phyloP scores from a whole-genome alignment of 2,113 vertebrate species.

The Hyaena hyaena region DNA sequence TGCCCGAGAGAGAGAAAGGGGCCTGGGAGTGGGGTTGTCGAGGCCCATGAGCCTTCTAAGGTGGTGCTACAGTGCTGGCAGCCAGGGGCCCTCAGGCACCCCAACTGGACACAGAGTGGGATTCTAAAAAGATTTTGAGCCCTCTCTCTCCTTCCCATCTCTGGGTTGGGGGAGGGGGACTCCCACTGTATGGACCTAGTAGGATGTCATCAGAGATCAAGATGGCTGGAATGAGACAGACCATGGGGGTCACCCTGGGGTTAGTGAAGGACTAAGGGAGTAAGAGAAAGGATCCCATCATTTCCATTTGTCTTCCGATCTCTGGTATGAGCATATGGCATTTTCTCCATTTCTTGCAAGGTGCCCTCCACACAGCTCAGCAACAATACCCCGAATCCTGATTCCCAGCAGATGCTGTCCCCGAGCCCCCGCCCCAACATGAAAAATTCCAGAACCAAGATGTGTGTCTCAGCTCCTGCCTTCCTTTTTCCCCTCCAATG shows the following conservation, averaged over 20 bases:
- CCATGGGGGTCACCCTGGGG: too few species aligned
- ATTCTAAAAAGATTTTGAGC: neutral
- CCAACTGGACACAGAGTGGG: neutral
- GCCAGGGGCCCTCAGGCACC: neutral
- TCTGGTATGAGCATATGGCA: rapidly evolving
- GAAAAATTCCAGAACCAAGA: neutral
- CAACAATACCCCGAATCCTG: rapidly evolving
- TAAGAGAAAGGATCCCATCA: neutral
- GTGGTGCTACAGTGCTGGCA: too few species aligned
- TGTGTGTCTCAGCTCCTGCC: neutral
- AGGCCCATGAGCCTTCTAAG: too few species aligned
- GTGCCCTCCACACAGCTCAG: neutral
- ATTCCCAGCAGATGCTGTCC: rapidly evolving
- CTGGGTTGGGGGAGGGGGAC: rapidly evolving
- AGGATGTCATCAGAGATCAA: neutral
- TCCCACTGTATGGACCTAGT: rapidly evolving
- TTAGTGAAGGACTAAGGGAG: neutral
- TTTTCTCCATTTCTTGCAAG: rapidly evolving
- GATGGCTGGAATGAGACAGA: neutral
- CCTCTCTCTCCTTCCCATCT: neutral
- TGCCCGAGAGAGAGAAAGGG: too few species aligned
- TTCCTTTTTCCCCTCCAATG: neutral
- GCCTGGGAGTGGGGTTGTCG: neutral
- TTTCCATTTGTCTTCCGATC: neutral
- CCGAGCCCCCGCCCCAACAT: rapidly evolving